Evolutionary conservation across 2,888 invertebrate genomes (phyloP).

Genomic region (Tachina grossa): DNA sequence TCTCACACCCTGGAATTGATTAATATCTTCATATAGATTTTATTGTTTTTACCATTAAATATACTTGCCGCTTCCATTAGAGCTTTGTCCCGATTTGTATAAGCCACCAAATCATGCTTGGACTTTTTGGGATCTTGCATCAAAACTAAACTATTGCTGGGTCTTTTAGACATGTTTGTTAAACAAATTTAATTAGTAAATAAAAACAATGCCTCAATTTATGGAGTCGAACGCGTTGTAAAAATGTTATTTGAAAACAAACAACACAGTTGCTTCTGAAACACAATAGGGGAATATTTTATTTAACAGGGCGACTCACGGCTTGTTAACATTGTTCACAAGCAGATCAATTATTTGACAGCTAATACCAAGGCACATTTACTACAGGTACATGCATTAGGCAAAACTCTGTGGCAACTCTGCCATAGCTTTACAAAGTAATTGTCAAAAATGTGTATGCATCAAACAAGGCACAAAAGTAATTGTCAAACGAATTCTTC

Average conservation of each 20-base stretch:
- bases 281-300: not conserved
- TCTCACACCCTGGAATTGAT: conserved; percentile 85
- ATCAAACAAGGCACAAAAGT: no score
- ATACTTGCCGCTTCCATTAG: conserved; percentile 88
- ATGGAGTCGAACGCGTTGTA: conserved; percentile 28
- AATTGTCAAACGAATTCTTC: no score
- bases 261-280: conserved; percentile 26
- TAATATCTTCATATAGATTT: conserved; percentile 21
- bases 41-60: no score
- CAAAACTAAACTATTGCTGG: conserved; percentile 79
- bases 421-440: no score
- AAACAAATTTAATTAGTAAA: conserved; percentile 4
- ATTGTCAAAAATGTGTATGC: no score
- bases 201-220: not conserved
- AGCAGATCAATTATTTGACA: no score
- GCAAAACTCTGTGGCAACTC: no score
- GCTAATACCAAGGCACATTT: no score
- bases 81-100: conserved; percentile 89
- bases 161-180: conserved; percentile 80
- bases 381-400: no score
- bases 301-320: conserved; percentile 22
- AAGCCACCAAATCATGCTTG: conserved; percentile 88
- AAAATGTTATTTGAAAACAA: conserved; percentile 33
- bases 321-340: no score
- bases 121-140: conserved; percentile 86